A percentile compares a stretch with the other conserved stretches of the same genome.
These are phyloP conservation scores for Tridacna gigas DNA, from an alignment of 2,888 invertebrate species.

Conservation along the genomic window DNA sequence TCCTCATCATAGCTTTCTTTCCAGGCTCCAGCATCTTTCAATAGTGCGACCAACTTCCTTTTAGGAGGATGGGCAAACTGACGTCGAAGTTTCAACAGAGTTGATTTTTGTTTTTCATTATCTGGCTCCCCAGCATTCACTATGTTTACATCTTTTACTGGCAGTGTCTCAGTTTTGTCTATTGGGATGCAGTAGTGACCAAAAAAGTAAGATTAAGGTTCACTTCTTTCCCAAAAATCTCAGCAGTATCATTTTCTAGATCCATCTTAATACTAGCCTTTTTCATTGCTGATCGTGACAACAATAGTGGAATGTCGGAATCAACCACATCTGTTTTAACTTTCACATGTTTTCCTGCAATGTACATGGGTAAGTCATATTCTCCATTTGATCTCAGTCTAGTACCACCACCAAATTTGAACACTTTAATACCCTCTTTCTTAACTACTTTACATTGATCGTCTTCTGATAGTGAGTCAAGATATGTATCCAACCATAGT, in stretches of 20 bases:
- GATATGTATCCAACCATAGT: constrained; percentile 28
- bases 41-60: constrained; percentile 31
- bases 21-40: constrained; percentile 46
- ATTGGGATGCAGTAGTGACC: constrained; percentile 54
- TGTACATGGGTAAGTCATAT: constrained; percentile 17
- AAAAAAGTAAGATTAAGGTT: constrained; percentile 51
- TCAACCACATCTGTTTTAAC: constrained; percentile 54
- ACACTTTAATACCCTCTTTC: constrained; percentile 32
- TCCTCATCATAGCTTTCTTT: constrained; percentile 28
- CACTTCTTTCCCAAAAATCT: constrained; percentile 37
- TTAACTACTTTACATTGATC: constrained; percentile 24
- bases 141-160: constrained; percentile 40
- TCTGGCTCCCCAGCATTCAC: constrained; percentile 36
- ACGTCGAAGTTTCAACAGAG: too few species aligned
- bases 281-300: constrained; percentile 44
- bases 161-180: constrained; percentile 30
- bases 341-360: constrained; percentile 38
- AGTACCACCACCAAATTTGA: constrained; percentile 50
- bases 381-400: constrained; percentile 33
- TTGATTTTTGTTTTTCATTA: not conserved
- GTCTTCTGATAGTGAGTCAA: constrained; percentile 18
- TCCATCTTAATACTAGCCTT: constrained; percentile 45
- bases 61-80: too few species aligned
- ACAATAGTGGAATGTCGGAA: constrained; percentile 44
- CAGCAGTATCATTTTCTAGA: constrained; percentile 55